Evolutionary conservation across 2,888 invertebrate species (phyloP).

Genomic region (Penaeus monodon): DNA sequence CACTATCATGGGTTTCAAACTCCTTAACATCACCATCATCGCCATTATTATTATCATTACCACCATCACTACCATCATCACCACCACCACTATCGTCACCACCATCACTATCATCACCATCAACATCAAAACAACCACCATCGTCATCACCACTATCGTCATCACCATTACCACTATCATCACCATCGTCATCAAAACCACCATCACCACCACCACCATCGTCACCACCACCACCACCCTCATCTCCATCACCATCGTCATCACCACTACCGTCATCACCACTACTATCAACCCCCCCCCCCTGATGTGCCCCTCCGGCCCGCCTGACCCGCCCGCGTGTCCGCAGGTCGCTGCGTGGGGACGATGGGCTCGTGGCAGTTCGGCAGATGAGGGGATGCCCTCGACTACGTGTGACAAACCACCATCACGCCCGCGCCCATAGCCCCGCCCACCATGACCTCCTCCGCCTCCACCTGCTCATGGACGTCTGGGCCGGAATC

Average conservation of each 20-base stretch:
- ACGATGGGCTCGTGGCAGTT: constrained; percentile 66
- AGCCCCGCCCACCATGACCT: constrained; percentile 17
- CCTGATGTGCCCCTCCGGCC: not conserved
- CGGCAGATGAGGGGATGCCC: constrained; percentile 64
- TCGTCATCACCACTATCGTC: no score
- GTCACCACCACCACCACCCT: not conserved
- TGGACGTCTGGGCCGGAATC: constrained; percentile 42
- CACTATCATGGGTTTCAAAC: no score
- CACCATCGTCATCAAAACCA: not conserved
- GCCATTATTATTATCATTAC: no score
- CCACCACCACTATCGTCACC: no score
- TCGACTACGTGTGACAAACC: constrained; percentile 56
- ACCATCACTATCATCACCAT: no score
- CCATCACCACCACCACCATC: not conserved
- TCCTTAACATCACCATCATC: no score
- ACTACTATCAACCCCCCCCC: not conserved
- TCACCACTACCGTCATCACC: not conserved
- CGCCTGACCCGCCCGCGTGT: not conserved
- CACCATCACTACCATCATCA: no score
- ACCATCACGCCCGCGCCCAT: constrained; percentile 14
- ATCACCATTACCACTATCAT: no score
- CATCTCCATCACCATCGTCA: not conserved
- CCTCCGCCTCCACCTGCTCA: constrained; percentile 18
- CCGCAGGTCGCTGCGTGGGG: constrained; percentile 63
- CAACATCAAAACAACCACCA: no score